Base-by-base conservation (phyloP, 2,888 invertebrate species). In the Eupeodes latifasciatus region DNA sequence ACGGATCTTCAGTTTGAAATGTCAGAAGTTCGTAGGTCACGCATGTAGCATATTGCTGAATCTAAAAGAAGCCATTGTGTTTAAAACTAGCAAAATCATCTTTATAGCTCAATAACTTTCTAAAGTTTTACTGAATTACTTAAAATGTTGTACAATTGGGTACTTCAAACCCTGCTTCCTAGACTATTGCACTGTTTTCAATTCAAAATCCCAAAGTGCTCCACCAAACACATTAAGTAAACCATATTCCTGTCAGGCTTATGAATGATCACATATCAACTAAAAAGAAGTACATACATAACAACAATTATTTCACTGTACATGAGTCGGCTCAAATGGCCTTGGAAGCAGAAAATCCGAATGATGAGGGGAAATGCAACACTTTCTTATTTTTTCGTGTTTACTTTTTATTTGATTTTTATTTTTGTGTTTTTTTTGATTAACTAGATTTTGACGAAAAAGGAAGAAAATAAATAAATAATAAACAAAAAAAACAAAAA, bases 351-450 rank as follows among this genome's bases (percentile, higher is more conserved):
- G 7, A 57, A 62, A 71, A 71, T 72, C 74, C 78, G 82, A 36
- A 74, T 69, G 47, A 82, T 78, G 34, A 79, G 81, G 71, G 83
- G 86, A 83, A 83, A 75, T 84, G 84, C 86, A 80, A 36, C 75
- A 84, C 87, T 87, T 84, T 87, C 87, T 83, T 59, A 75, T 75
- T 77, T 75, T 7, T 69, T 72, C 40, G 51, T 75, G 51, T 75
- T 62, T 49, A 12, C 16, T 12, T 64, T 75, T 74, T 16, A 44
- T 44, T 64, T 27, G 27, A 36, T 55, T 55, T 55, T 69, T 80
- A 69, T 71, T 75, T 67, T 40, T 66, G n/a, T 57, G 11, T 16
- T 40, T 51, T 34, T 59, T 75, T 74, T 59, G 66, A 57, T 79
- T 57, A 71, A 81, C 82, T 69, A 62, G 61, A 71, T 79, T 79